Evolutionary conservation across 2,797 vertebrate species (phyloP), one percentile per base, ranked within the genome.

Genomic region (Mycteria americana): DNA sequence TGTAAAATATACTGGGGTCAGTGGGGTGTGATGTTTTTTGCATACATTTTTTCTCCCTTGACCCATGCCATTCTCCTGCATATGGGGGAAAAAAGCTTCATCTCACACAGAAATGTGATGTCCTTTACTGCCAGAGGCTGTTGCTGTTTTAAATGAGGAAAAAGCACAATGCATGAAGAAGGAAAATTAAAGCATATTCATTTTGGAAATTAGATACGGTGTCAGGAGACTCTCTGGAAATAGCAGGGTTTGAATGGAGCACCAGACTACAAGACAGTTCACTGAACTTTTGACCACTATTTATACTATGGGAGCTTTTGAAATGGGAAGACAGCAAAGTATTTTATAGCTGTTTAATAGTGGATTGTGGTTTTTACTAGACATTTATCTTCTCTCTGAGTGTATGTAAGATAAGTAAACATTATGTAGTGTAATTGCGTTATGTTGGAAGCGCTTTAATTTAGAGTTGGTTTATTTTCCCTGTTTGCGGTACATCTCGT

Each of bases 141-240:
- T 98, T 98, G 97, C 97, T 98, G 96, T 98, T 98, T 98, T 98
- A 98, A 98, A 98, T 98, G 98, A 98, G 98, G 98, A 98, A 98
- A 98, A 98, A 97, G 98, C 98, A 98, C 98, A 98, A 98, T 98
- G 98, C 98, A 98, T 98, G 98, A 98, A 98, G 98, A 98, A 97
- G 98, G 98, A 98, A 98, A 98, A 98, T 98, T 98, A 98, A 98
- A 98, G 98, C 98, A 98, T 98, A 98, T 98, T 98, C 98, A 98
- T 98, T 98, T 98, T 98, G 97, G 97, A 98, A 98, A 98, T 98
- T 98, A 98, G 98, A 98, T 98, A 98, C 74, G 96, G 98, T 98
- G 98, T 98, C 98, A 98, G 98, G 98, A 98, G 98, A 98, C 97
- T 97, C 91, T 97, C 96, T 96, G 97, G 97, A 98, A 98, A 98